Base-by-base conservation (phyloP, 2,888 invertebrate genomes). In the Melieria crassipennis region DNA sequence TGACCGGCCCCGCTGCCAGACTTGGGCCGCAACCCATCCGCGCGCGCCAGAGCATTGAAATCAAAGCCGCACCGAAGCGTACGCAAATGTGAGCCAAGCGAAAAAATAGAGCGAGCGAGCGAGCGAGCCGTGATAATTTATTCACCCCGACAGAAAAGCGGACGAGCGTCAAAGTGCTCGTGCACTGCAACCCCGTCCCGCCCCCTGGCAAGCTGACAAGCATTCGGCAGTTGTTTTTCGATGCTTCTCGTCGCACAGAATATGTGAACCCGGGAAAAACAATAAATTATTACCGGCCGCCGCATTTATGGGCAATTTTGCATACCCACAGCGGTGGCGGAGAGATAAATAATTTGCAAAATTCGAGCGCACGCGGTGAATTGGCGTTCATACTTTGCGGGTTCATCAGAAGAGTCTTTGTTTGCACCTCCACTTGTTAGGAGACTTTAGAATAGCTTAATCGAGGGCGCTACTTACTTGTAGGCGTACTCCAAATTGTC, bases 401-500 rank as follows among this genome's bases (percentile, higher is more conserved):
- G 43, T 48, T 11, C 5, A 45, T 10, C 48, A 58, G 7, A 58
- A 13, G 10, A 47, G 46, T 71, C 13, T 13, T n/a, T 48, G 16
- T 47, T 65, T 61, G 11, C 10, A 61, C 10, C 13, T 11, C 16
- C 10, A 7, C 7, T 13, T n/a, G 13, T 16, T 58, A 5, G 10
- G 4, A 58, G n/a, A 5, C 16, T 58, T 58, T 58, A 10, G 6
- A 58, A 58, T 57, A 30, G n/a, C 16, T 13, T n/a, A 4, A 58
- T 58, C 42, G 16, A 3, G 9, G 55, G n/a, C 6, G 47, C 13
- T 72, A 89, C 91, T 91, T 87, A 95, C 94, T 94, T 94, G 89
- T 97, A 97, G 73, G 96, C 96, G 86, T 97, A 98, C 86, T 97
- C 96, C 71, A 98, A 91, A 88, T 99, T 97, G 86, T 99, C 98